Percentiles rank a stretch among this genome's conserved stretches.
phyloP scores from a whole-genome alignment of 2,113 vertebrate genomes.

The Gopherus evgoodei region DNA sequence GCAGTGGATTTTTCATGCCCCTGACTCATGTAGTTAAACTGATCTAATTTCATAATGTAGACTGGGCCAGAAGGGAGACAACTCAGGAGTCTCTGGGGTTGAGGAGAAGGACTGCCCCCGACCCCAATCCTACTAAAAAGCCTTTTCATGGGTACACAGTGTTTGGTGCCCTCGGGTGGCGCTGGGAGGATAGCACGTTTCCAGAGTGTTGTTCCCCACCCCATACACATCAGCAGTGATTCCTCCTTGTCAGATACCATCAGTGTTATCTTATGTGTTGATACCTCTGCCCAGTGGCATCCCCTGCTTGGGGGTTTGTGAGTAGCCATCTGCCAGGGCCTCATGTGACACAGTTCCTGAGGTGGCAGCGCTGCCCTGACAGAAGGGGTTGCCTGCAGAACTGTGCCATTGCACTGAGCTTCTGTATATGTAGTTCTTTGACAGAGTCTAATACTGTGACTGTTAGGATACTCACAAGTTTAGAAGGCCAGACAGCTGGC shows the following conservation, averaged over 20 bases:
- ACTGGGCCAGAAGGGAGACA: neutral
- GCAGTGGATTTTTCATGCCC: neutral
- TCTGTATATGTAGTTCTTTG: neutral
- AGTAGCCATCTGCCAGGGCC: no score
- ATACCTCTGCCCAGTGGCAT: neutral
- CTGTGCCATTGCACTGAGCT: neutral
- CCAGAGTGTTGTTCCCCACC: neutral
- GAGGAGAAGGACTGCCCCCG: neutral
- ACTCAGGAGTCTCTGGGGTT: neutral
- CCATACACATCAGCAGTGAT: neutral
- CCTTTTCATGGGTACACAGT: accelerated
- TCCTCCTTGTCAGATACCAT: neutral
- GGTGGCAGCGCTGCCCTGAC: neutral
- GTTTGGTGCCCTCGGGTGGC: neutral
- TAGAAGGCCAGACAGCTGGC: neutral
- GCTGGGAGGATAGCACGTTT: neutral
- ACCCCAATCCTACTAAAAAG: neutral
- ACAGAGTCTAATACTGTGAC: neutral
- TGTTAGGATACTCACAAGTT: neutral
- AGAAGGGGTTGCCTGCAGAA: neutral
- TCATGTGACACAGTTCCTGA: neutral
- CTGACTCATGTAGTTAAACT: neutral
- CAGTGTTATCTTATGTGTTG: neutral
- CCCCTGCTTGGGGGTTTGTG: neutral
- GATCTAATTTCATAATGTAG: neutral